A percentile compares a stretch with the other conserved stretches of the same genome.
Conservation (phyloP, 2,888 invertebrate genomes). For the Rutpela maculata region DNA sequence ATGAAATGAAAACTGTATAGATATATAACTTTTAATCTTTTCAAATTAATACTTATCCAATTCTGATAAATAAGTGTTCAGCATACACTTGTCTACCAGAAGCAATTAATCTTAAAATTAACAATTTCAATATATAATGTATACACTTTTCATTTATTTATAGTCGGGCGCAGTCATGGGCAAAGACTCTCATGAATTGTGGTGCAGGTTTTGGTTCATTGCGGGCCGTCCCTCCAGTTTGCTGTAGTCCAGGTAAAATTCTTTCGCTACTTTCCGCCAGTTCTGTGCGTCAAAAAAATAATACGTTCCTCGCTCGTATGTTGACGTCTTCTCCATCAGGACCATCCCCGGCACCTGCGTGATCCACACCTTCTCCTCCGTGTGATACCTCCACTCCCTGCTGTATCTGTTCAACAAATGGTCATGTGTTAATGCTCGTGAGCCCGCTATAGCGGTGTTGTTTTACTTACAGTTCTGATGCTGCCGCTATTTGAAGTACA, state of each 20-base stretch:
- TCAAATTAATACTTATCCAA: constrained; percentile 71
- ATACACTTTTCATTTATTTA: constrained; percentile 74
- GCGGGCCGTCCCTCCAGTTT: constrained; percentile 96
- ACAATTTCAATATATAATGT: constrained; percentile 65
- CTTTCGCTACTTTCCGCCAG: constrained; percentile 97
- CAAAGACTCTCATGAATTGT: constrained; percentile 60
- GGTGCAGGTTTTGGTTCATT: constrained; percentile 77
- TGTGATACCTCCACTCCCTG: constrained; percentile 99
- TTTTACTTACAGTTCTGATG: constrained; percentile 92
- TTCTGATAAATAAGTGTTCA: constrained; percentile 64
- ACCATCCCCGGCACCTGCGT: constrained; percentile 97
- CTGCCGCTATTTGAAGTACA: constrained; percentile 97
- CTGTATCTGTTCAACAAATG: constrained; percentile 83
- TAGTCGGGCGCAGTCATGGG: constrained; percentile 66
- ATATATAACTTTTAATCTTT: constrained; percentile 69
- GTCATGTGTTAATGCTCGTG: not conserved
- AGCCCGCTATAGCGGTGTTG: not conserved
- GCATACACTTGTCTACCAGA: constrained; percentile 60
- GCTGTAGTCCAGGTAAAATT: constrained; percentile 99
- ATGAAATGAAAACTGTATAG: constrained; percentile 74
- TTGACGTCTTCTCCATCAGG: constrained; percentile 94
- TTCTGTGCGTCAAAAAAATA: constrained; percentile 99
- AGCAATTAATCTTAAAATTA: constrained; percentile 59
- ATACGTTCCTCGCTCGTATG: constrained; percentile 99
- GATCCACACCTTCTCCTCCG: constrained; percentile 99